Conservation (phyloP, 2,113 vertebrate genomes). For the Lathamus discolor region DNA sequence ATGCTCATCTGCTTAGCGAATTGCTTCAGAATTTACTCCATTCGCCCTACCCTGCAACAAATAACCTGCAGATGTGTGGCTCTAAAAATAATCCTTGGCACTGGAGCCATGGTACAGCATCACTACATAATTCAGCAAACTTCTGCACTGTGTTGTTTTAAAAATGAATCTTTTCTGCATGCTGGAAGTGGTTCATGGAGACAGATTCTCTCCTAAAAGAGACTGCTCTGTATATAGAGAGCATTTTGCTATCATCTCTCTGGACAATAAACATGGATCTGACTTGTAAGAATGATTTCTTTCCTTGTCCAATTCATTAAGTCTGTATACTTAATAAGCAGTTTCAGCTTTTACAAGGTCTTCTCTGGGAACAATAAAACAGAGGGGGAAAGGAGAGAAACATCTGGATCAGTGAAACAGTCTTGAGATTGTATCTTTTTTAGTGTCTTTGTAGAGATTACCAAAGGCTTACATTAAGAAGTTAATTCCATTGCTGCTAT, state of each 20-base stretch:
- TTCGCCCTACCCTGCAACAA: background rate
- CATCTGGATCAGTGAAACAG: constrained; percentile 57
- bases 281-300: constrained; percentile 43
- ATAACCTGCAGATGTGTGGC: constrained; percentile 44
- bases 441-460: constrained; percentile 29
- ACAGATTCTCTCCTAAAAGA: background rate
- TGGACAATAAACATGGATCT: background rate
- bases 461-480: constrained; percentile 7
- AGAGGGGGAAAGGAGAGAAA: constrained; percentile 22
- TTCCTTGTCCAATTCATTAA: constrained; percentile 65
- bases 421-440: constrained; percentile 47
- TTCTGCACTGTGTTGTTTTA: background rate
- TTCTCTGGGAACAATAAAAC: constrained; percentile 49
- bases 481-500: constrained; percentile 20
- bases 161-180: constrained; percentile 2
- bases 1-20: background rate
- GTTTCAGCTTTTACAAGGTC: constrained; percentile 12
- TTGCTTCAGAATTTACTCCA: background rate
- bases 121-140: constrained; percentile 17
- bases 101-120: background rate
- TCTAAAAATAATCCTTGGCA: constrained; percentile 47
- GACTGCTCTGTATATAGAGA: background rate
- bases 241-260: background rate
- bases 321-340: constrained; percentile 40
- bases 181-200: background rate